Evolutionary conservation across 2,113 vertebrate species (phyloP), one percentile per base, ranked within the genome.

Genomic region (Nycticryphes semicollaris): DNA sequence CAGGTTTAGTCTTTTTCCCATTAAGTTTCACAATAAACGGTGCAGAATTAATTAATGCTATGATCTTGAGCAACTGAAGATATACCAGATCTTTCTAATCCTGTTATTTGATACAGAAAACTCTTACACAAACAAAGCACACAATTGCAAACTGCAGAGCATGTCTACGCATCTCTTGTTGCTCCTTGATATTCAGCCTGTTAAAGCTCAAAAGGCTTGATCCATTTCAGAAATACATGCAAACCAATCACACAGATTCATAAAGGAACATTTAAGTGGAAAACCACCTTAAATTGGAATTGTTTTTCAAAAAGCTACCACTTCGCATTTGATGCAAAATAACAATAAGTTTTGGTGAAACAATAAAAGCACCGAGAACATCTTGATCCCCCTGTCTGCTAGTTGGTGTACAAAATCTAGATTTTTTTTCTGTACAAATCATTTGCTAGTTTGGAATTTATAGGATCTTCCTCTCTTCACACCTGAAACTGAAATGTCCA

Each of bases 11-110:
- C 43, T 86, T 84, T 84, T 78, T 94, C 80, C 73, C 39, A 51
- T 56, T 28, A 68, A 94, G 62, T 94, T 90, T 88, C 51, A 64
- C 12, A 41, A 92, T 74, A 89, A 92, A 89, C 63, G 20, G n/a
- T 77, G 90, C 68, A 67, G 63, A 95, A 95, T 78, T 68, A 90
- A 89, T 86, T 81, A 93, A 92, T 47, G 59, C 54, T 66, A 20
- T 59, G 59, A 89, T 92, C 68, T 80, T 39, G 56, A 87, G 84
- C 72, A 76, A 92, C 60, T 72, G 64, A 81, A 63, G 56, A 87
- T 66, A 78, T 4, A 70, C 28, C 25, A 88, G 68, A 70, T 77
- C 89, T 74, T 92, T 89, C 59, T 81, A 90, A 93, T 95, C 83
- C 54, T 80, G 76, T 70, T 81, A 73, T 74, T 88, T 75, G 76